Base-by-base conservation (phyloP, 2,888 invertebrate species). In the Ferdinandea cuprea region DNA sequence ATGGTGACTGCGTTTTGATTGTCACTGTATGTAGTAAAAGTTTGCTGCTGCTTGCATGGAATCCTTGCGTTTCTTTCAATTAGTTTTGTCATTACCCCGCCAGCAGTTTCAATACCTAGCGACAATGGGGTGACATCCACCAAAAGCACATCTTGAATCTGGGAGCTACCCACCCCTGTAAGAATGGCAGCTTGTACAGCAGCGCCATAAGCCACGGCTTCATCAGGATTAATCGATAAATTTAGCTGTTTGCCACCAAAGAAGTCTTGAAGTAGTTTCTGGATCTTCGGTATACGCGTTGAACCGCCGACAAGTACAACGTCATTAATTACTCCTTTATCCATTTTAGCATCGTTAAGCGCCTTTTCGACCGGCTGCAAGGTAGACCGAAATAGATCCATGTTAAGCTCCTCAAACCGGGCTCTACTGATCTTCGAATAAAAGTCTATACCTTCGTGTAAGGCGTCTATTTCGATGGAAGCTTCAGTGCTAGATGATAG, bases 161-260 rank as follows among this genome's bases (percentile, higher is more conserved):
- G 94, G 0, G 93, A 92, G 86, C 94, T 93, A 35, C 91, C 91
- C 87, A 92, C 96, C 28, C 97, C 97, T 15, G 94, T 94, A 15
- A 98, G 92, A 86, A 98, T 97, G 46, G 98, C 98, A 1, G 97
- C 98, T 91, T 98, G 98, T 0, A 98, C 97, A 17, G 98, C 97
- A 2, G 98, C 97, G 3, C 97, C 97, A 88, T 97, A 98, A 0
- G 98, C 98, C 1, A 98, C 96, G 6, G 98, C 96, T 90, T 97
- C 97, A 87, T 97, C 97, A 0, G 97, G 98, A 90, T 98, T 98
- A 87, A 98, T 98, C 8, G 96, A 96, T 61, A 97, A 93, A 91
- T 98, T 98, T 40, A 98, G 91, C 74, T 95, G 93, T 90, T 97
- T 96, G 1, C 96, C 96, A 73, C 93, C 92, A 89, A 96, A 96